Evolutionary conservation across 2,888 invertebrate genomes (phyloP).

Genomic region (Agrilus mali): DNA sequence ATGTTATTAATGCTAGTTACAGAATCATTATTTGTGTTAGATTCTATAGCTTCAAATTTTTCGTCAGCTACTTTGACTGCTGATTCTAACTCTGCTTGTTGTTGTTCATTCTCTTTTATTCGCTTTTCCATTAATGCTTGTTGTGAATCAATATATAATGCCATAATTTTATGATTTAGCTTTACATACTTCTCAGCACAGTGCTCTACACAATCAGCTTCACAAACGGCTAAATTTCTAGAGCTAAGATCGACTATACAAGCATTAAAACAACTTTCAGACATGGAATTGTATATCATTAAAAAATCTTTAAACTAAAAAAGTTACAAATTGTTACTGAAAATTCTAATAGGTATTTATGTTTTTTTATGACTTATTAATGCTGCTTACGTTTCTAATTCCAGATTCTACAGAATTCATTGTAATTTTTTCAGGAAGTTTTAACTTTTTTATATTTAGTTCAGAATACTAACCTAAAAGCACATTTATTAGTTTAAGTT

Average conservation of each 20-base stretch:
- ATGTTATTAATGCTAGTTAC: no score
- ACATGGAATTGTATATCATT: constrained; percentile 14
- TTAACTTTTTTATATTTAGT: no score
- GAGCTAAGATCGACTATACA: constrained; percentile 13
- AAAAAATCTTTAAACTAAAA: constrained; percentile 16
- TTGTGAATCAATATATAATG: constrained; percentile 13
- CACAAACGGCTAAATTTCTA: constrained; percentile 10
- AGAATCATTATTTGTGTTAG: no score
- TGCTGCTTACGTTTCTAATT: no score
- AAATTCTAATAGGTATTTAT: no score
- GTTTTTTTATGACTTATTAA: no score
- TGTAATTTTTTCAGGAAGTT: no score
- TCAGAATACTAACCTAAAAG: no score
- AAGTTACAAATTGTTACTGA: background rate
- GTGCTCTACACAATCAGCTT: constrained; percentile 13
- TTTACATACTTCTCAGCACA: constrained; percentile 14
- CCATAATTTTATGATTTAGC: constrained; percentile 14
- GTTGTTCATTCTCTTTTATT: constrained; percentile 10
- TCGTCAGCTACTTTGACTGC: no score
- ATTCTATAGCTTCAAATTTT: no score
- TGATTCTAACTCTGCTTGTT: constrained; percentile 1
- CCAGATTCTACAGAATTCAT: no score
- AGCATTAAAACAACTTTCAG: constrained; percentile 13
- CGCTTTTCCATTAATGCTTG: constrained; percentile 10
- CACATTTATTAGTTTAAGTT: no score